Percentiles rank a stretch among this genome's conserved stretches.
Evolutionary conservation across 2,113 vertebrate genomes (phyloP).

Genomic region (Semicossyphus pulcher): DNA sequence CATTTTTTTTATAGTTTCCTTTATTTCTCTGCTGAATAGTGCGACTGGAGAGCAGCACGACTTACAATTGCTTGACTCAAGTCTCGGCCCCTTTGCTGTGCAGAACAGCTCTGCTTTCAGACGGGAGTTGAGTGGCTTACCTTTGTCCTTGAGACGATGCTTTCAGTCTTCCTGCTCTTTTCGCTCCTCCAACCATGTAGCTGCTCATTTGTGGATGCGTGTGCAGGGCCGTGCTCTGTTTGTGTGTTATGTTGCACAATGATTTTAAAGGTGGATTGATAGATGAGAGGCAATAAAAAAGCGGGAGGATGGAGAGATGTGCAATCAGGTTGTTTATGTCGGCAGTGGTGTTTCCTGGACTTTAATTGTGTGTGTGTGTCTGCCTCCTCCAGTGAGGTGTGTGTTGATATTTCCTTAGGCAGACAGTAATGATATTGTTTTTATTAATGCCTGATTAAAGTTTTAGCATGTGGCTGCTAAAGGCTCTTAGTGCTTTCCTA

Average conservation of each 20-base stretch:
- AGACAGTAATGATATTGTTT: conserved; percentile 72
- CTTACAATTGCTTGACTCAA: conserved; percentile 59
- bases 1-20: conserved; percentile 55
- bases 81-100: conserved; percentile 32
- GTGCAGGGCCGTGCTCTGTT: conserved; percentile 26
- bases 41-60: conserved; percentile 35
- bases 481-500: conserved; percentile 48
- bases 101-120: conserved; percentile 64
- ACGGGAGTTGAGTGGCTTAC: conserved; percentile 59
- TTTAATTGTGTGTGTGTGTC: conserved; percentile 24
- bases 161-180: conserved; percentile 44
- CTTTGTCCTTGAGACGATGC: conserved; percentile 60
- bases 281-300: conserved; percentile 55
- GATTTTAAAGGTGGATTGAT: conserved; percentile 41
- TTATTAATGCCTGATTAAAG: conserved; percentile 74
- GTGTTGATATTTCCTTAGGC: conserved; percentile 49
- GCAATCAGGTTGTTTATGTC: conserved; percentile 50
- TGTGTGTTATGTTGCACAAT: conserved; percentile 38
- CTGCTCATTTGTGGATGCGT: conserved; percentile 44
- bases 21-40: conserved; percentile 45
- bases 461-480: conserved; percentile 58
- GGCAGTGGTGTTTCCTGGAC: conserved; percentile 32
- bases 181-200: conserved; percentile 14
- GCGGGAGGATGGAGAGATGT: conserved; percentile 9
- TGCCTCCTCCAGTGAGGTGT: conserved; percentile 48